Conservation (phyloP, 2,888 invertebrate genomes). For the Synergus laeviventris region DNA sequence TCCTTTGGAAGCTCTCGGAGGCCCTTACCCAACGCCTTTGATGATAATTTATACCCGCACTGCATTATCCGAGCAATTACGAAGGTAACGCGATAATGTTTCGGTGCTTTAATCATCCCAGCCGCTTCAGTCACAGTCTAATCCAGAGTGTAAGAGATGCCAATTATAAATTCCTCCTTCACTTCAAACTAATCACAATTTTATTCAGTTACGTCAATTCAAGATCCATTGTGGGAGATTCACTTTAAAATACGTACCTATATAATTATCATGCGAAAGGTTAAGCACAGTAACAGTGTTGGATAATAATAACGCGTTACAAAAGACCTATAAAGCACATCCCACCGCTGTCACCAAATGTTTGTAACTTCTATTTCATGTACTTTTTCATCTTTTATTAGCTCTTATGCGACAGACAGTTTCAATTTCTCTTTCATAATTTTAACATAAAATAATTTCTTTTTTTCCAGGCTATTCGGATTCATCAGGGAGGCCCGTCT, state of each 20-base stretch:
- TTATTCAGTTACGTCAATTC: too few relatives aligned
- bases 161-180: neutral
- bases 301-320: too few relatives aligned
- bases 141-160: neutral
- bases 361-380: too few relatives aligned
- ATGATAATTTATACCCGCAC: conserved; percentile 65
- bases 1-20: neutral
- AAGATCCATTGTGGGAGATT: too few relatives aligned
- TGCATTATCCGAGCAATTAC: conserved; percentile 63
- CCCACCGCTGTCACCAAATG: too few relatives aligned
- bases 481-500: conserved; percentile 81
- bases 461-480: conserved; percentile 82
- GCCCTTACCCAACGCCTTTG: conserved; percentile 14
- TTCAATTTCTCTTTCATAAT: neutral
- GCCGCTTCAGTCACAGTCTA: neutral
- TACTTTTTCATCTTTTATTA: too few relatives aligned
- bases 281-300: too few relatives aligned
- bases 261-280: too few relatives aligned
- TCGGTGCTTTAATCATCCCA: conserved; percentile 47
- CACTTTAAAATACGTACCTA: too few relatives aligned
- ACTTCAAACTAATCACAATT: neutral
- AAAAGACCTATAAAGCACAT: too few relatives aligned
- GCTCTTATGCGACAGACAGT: too few relatives aligned
- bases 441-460: conserved; percentile 11
- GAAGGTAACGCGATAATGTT: conserved; percentile 62